phyloP scores from a whole-genome alignment of 2,888 invertebrate genomes.

The Dasypogon diadema region DNA sequence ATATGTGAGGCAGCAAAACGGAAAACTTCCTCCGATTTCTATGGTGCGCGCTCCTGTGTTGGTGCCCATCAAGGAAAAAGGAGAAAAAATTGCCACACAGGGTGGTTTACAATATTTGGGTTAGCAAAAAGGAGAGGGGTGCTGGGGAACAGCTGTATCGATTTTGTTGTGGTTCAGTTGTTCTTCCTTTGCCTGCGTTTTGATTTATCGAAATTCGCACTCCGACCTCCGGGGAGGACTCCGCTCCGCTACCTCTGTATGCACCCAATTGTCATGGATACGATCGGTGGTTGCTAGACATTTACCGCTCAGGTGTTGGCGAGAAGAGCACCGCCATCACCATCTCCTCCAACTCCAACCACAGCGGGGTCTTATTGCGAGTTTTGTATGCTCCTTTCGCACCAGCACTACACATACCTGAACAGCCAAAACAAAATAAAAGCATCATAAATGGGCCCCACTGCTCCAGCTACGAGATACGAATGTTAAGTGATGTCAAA shows the following conservation, averaged over 20 bases:
- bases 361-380: neutral
- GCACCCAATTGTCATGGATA: slow-evolving; percentile 15
- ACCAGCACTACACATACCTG: neutral
- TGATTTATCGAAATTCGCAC: slow-evolving; percentile 41
- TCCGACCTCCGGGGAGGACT: neutral
- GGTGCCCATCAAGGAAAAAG: slow-evolving; percentile 20
- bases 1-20: neutral
- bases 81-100: slow-evolving; percentile 11
- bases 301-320: slow-evolving; percentile 9
- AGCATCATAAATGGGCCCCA: slow-evolving; percentile 30
- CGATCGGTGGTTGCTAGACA: neutral
- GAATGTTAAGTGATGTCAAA: slow-evolving; percentile 43
- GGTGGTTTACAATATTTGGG: slow-evolving; percentile 22
- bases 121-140: slow-evolving; percentile 17
- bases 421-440: slow-evolving; percentile 40
- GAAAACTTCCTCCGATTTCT: slow-evolving; percentile 10
- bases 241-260: neutral
- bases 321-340: neutral
- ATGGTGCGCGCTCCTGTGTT: slow-evolving; percentile 10
- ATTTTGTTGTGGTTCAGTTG: slow-evolving; percentile 47
- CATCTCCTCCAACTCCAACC: neutral
- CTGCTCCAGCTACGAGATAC: slow-evolving; percentile 35
- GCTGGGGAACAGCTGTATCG: slow-evolving; percentile 49
- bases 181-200: slow-evolving; percentile 19
- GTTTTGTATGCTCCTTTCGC: slow-evolving; percentile 8